phyloP scores from a whole-genome alignment of 2,888 invertebrate species.

The Strigamia transsilvanica region DNA sequence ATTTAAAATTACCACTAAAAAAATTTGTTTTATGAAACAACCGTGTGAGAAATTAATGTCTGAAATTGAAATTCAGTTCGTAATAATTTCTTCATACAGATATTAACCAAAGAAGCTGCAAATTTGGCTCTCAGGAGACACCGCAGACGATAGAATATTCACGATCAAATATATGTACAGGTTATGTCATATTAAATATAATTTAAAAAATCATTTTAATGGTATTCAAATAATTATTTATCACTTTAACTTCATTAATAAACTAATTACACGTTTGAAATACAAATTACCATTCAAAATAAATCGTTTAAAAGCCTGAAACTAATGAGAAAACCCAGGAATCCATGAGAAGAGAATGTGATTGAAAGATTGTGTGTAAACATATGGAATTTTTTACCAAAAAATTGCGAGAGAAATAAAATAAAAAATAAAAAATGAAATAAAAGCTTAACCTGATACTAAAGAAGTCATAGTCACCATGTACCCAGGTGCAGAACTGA shows the following conservation, averaged over 20 bases:
- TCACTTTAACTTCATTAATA: neutral
- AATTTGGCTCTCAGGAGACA: neutral
- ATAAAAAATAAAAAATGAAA: too few species aligned
- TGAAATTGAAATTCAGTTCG: neutral
- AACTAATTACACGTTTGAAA: neutral
- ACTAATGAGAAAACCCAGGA: too few species aligned
- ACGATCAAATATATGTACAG: neutral
- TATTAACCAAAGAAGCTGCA: neutral
- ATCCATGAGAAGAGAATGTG: neutral
- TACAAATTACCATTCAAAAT: neutral
- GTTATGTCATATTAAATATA: neutral
- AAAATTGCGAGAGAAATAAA: too few species aligned
- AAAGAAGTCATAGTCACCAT: neutral
- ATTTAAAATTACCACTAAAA: neutral
- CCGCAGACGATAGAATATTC: neutral
- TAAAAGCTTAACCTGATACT: neutral
- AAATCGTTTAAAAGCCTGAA: neutral
- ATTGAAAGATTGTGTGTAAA: neutral
- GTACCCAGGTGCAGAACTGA: conserved; percentile 29
- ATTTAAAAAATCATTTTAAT: neutral
- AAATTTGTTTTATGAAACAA: neutral
- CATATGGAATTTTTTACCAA: too few species aligned
- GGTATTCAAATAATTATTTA: neutral
- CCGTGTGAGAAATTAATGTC: neutral
- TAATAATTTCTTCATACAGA: conserved; percentile 19